These are phyloP conservation scores for Labia minor DNA, from an alignment of 2,888 invertebrate species.

Conservation along the genomic window DNA sequence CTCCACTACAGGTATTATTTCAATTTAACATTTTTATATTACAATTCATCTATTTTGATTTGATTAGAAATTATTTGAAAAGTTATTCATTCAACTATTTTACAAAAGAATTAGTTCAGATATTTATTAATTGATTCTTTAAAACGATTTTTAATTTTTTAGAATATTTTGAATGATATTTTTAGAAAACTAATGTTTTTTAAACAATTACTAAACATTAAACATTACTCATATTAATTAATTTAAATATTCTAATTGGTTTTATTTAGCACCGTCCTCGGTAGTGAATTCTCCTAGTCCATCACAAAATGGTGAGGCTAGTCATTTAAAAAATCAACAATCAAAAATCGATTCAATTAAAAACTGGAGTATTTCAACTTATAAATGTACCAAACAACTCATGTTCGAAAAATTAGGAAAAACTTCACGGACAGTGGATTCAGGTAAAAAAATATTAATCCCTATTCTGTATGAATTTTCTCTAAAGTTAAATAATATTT, in stretches of 20 bases:
- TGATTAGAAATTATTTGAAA: too few relatives aligned
- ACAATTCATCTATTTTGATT: too few relatives aligned
- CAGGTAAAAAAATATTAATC: constrained; percentile 44
- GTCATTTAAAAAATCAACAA: constrained; percentile 45
- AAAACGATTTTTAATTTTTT: too few relatives aligned
- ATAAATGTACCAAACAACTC: constrained; percentile 94
- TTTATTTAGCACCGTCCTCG: constrained; percentile 28
- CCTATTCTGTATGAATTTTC: neutral
- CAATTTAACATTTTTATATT: too few relatives aligned
- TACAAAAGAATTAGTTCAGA: too few relatives aligned
- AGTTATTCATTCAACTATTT: too few relatives aligned
- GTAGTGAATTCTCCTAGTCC: constrained; percentile 42
- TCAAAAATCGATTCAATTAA: constrained; percentile 85
- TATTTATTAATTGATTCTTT: too few relatives aligned
- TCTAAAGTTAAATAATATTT: constrained; percentile 27
- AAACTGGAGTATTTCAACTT: constrained; percentile 96
- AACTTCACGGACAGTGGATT: constrained; percentile 78
- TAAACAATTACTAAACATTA: too few relatives aligned
- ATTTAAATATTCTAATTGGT: too few relatives aligned
- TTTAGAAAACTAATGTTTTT: too few relatives aligned
- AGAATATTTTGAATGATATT: too few relatives aligned
- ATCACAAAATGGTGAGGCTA: constrained; percentile 52
- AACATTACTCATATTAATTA: too few relatives aligned
- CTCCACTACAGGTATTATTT: constrained; percentile 43
- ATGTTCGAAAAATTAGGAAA: constrained; percentile 94